Base-by-base conservation (phyloP, 2,797 vertebrate genomes). In the Pangasius macronema region DNA sequence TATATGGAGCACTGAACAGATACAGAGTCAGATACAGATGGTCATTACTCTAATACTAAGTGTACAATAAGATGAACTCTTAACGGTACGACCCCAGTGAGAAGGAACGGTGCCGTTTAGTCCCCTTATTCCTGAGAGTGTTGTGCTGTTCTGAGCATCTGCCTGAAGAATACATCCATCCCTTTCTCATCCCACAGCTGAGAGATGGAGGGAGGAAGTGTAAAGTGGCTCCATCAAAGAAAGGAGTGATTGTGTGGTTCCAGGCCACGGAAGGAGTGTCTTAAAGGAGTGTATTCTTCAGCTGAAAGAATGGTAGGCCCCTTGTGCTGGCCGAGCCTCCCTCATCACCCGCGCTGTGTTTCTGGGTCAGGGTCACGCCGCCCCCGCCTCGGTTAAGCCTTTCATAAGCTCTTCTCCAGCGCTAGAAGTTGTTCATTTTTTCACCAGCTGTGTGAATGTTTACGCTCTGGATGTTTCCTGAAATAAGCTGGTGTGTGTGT, bases 291-390 rank as follows among this genome's bases (percentile, higher is more conserved):
- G 91, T 88, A 88, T 86, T 88, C 14, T 81, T 73, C 13, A 73
- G 70, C 27, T 14, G 13, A 51, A 53, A 88, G 83, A 24, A 77
- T 80, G 80, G 57, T 55, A 46, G 80, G 83, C 33, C 0, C 24
- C 75, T 59, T 80, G 89, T 67, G 68, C 14, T 88, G 86, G 59
- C 68, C 83, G 55, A 83, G 73, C 57, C 85, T 73, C 86, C 87
- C 30, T 81, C 75, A 46, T 87, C 70, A 82, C 70, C 51, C 53
- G 27, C 14, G 13, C 73, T 91, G 89, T 90, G 89, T 92, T 92
- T 94, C 90, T 95, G 90, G 94, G 93, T 95, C 94, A 93, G 93
- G 93, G 91, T 92, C 92, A 91, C 79, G 76, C 79, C 90, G 89
- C 90, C 89, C 88, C 89, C 3, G 5, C n/a, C 82, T 87, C 81